phyloP scores from a whole-genome alignment of 2,797 vertebrate species.

The Uromys caudimaculatus region DNA sequence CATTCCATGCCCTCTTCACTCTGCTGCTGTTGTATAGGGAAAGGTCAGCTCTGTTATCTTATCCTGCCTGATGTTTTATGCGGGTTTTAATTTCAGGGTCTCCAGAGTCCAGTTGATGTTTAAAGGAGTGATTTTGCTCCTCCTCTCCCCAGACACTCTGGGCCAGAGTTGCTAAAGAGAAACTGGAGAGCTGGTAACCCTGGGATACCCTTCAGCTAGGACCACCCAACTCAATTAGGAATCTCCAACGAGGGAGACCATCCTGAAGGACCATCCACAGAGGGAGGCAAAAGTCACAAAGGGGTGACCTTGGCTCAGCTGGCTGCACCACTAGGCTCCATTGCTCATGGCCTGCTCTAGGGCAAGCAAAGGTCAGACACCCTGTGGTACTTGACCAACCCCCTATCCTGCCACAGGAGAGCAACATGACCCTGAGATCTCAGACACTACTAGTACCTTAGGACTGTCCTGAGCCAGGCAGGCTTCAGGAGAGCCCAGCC shows the following conservation, averaged over 20 bases:
- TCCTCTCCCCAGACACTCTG: not conserved
- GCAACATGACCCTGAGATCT: no score
- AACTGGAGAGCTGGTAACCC: not conserved
- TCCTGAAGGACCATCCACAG: not conserved
- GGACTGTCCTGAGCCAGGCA: not conserved
- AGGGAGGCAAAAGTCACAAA: no score
- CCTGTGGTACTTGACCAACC: not conserved
- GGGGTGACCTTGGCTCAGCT: no score
- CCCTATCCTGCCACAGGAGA: not conserved
- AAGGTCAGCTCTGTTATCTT: slow-evolving; percentile 59
- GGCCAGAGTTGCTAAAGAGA: not conserved
- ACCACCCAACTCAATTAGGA: not conserved
- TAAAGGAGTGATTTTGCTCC: not conserved
- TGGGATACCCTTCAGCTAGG: not conserved
- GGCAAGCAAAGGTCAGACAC: not conserved
- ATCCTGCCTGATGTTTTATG: slow-evolving; percentile 49
- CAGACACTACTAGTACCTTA: not conserved
- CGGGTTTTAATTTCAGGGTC: slow-evolving; percentile 55
- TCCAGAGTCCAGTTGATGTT: not conserved
- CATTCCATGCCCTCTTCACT: slow-evolving; percentile 56
- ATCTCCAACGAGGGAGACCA: not conserved
- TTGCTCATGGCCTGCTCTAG: not conserved
- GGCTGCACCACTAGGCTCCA: not conserved
- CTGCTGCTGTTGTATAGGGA: slow-evolving; percentile 22
- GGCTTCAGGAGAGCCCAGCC: not conserved